Conservation (phyloP, 2,113 vertebrate genomes). For the Symphodus melops region DNA sequence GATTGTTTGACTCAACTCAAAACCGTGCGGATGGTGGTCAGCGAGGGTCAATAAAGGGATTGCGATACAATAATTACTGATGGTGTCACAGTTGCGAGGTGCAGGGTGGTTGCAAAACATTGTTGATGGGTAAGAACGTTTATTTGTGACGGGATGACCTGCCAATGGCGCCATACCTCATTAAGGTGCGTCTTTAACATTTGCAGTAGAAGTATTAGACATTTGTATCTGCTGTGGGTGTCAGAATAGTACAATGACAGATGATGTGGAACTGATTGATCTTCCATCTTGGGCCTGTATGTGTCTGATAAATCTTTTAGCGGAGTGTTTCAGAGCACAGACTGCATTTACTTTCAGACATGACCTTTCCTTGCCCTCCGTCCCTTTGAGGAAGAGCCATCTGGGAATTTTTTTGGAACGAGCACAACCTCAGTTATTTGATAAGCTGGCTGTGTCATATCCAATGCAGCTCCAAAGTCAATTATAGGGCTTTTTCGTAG, state of each 20-base stretch:
- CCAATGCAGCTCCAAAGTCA: constrained; percentile 27
- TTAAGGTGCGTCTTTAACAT: no score
- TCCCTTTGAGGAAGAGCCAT: background rate
- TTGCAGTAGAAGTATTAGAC: no score
- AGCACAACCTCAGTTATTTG: background rate
- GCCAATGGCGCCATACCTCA: no score
- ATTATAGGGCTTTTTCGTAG: constrained; percentile 28
- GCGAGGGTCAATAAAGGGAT: no score
- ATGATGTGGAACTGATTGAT: background rate
- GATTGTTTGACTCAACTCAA: no score
- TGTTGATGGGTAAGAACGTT: no score
- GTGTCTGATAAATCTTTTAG: background rate
- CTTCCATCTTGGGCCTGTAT: no score
- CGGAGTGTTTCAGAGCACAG: background rate
- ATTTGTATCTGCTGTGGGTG: background rate
- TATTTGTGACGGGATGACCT: no score
- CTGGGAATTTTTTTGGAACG: background rate
- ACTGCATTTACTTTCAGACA: background rate
- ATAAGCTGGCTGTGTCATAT: constrained; percentile 1
- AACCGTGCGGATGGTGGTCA: no score
- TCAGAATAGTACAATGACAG: background rate
- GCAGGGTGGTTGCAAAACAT: no score
- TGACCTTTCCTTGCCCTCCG: background rate
- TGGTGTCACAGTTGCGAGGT: no score
- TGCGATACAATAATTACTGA: no score